These are phyloP conservation scores for Eupithecia dodoneata DNA, from an alignment of 2,888 invertebrate genomes.

Conservation along the genomic window DNA sequence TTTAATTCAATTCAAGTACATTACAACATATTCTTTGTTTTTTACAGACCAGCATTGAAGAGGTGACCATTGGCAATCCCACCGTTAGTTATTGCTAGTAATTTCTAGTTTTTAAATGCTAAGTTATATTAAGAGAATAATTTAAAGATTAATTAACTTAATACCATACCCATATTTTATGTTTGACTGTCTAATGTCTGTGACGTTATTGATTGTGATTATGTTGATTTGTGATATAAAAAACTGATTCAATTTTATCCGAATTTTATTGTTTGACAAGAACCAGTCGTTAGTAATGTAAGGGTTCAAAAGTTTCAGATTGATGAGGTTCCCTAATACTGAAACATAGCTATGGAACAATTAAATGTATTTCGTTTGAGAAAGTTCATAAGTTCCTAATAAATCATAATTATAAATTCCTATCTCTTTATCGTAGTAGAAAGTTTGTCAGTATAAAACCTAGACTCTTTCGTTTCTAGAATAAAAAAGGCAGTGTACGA, in stretches of 20 bases:
- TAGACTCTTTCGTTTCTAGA: too few relatives aligned
- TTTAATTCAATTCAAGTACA: too few relatives aligned
- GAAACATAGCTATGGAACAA: not conserved
- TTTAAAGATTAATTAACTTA: constrained; percentile 14
- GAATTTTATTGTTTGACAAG: not conserved
- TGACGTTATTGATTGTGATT: constrained; percentile 40
- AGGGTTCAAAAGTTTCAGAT: not conserved
- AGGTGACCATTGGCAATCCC: constrained; percentile 50
- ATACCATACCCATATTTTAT: constrained; percentile 7
- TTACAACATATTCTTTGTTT: too few relatives aligned
- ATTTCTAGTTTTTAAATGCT: not conserved
- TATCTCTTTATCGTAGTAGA: not conserved
- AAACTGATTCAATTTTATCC: constrained; percentile 8
- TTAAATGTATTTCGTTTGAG: not conserved
- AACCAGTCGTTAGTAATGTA: not conserved
- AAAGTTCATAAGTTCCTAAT: not conserved
- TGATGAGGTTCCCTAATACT: not conserved
- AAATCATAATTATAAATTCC: not conserved
- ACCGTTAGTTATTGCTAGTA: not conserved
- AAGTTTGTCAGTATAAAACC: too few relatives aligned
- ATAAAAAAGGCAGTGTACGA: too few relatives aligned
- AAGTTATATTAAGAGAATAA: not conserved
- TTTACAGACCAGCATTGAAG: constrained; percentile 66
- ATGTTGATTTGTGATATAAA: constrained; percentile 36
- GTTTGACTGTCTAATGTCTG: constrained; percentile 35